Base-by-base conservation (phyloP, 2,113 vertebrate species). In the Corvus cornix region DNA sequence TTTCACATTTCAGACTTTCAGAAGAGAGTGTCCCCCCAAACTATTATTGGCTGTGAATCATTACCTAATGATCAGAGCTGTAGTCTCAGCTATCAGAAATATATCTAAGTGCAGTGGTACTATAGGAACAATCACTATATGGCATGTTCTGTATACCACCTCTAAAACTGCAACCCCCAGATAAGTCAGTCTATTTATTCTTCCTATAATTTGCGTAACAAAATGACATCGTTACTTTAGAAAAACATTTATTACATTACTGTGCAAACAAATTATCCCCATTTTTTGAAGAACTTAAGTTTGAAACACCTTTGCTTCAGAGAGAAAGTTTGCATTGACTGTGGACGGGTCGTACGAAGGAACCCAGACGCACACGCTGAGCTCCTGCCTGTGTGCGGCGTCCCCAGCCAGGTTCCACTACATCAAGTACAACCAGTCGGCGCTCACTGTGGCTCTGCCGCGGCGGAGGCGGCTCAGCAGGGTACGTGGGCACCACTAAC, bases 291-390 rank as follows among this genome's bases (percentile, higher is more conserved):
- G n/a, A 83, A 7, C 27, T 88, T 67, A 62, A 44, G 2, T 52
- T 39, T 59, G 76, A 63, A 81, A 70, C 13, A 14, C 22, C 26
- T 88, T 92, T 92, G 8, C 62, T 86, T 26, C 96, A 98, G 98
- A 67, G 66, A 95, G 96, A 2, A 92, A 96, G 53, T 97, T 98
- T 66, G 87, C 96, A 0, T 59, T 99, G 30, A 97, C 93, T 4
- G 97, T 99, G 84, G 96, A 85, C 0, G 98, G 98, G 10, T 99
- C 98, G 1, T 98, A 97, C 1, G 97, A 98, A 91, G 97, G 98
- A n/a, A 94, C 94, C 3, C 95, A 95, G 80, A 80, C 7, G 6
- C 44, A 98, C 90, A 86, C 82, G 0, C 87, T 96, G 67, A 80
- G 52, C 48, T 78, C 93, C 84, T 97, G 96, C 64, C 63, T 96